phyloP scores from a whole-genome alignment of 2,113 vertebrate species.

The Cyprinodon variegatus region DNA sequence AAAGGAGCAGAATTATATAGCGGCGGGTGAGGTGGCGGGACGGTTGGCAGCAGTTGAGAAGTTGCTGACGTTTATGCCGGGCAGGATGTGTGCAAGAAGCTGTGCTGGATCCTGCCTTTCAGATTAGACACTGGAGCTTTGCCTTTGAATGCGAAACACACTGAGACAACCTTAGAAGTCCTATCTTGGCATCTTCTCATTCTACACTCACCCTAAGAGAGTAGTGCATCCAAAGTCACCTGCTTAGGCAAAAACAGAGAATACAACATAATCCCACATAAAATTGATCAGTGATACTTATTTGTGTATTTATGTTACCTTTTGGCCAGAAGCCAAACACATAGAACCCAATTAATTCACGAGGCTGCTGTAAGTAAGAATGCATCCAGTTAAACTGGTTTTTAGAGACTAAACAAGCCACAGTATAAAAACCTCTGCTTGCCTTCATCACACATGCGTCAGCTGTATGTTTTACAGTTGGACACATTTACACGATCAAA shows the following conservation, averaged over 20 bases:
- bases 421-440: slow-evolving; percentile 19
- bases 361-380: slow-evolving; percentile 11
- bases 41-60: slow-evolving; percentile 73
- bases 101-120: slow-evolving; percentile 77
- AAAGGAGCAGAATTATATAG: slow-evolving; percentile 55
- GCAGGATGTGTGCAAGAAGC: slow-evolving; percentile 79
- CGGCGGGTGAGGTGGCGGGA: slow-evolving; percentile 64
- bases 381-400: slow-evolving; percentile 58
- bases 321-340: slow-evolving; percentile 12
- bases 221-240: not conserved
- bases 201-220: slow-evolving; percentile 23
- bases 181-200: slow-evolving; percentile 24
- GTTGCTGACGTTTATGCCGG: slow-evolving; percentile 71
- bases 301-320: slow-evolving; percentile 1
- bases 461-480: slow-evolving; percentile 2
- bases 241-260: slow-evolving; percentile 15
- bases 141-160: slow-evolving; percentile 51
- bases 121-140: slow-evolving; percentile 67
- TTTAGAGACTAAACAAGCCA: slow-evolving; percentile 29
- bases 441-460: slow-evolving; percentile 14
- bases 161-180: slow-evolving; percentile 27
- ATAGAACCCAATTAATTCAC: slow-evolving; percentile 44
- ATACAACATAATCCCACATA: not conserved
- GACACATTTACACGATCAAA: slow-evolving; percentile 4
- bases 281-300: not conserved